Percentiles rank a stretch among this genome's conserved stretches.
Evolutionary conservation across 2,797 vertebrate species (phyloP).

Genomic region (Scyliorhinus canicula): DNA sequence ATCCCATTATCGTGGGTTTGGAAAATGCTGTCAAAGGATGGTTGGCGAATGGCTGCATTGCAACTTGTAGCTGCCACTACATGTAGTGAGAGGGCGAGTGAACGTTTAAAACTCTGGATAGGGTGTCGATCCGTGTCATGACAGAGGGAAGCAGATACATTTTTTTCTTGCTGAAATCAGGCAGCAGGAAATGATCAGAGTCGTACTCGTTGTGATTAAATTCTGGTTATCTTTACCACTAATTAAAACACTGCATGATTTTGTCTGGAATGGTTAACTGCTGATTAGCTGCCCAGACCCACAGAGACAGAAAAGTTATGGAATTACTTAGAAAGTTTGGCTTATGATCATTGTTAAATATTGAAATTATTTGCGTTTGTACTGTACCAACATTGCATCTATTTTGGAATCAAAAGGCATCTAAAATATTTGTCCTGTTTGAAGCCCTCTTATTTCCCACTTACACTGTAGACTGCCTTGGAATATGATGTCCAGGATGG

Average conservation of each 20-base stretch:
- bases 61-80: not conserved
- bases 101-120: too few relatives aligned
- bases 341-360: not conserved
- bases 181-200: not conserved
- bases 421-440: not conserved
- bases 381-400: not conserved
- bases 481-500: not conserved
- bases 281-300: not conserved
- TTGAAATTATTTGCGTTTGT: not conserved
- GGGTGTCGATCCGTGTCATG: not conserved
- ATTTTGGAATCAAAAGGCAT: not conserved
- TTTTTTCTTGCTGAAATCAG: not conserved
- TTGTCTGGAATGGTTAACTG: not conserved
- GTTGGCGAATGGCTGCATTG: not conserved
- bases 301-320: not conserved
- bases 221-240: not conserved
- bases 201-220: not conserved
- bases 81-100: too few relatives aligned
- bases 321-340: not conserved
- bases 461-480: not conserved
- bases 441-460: not conserved
- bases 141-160: not conserved
- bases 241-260: conserved; percentile 1
- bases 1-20: too few relatives aligned
- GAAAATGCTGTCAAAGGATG: too few relatives aligned